Base-by-base conservation (phyloP, 2,113 vertebrate genomes). In the Scophthalmus maximus region DNA sequence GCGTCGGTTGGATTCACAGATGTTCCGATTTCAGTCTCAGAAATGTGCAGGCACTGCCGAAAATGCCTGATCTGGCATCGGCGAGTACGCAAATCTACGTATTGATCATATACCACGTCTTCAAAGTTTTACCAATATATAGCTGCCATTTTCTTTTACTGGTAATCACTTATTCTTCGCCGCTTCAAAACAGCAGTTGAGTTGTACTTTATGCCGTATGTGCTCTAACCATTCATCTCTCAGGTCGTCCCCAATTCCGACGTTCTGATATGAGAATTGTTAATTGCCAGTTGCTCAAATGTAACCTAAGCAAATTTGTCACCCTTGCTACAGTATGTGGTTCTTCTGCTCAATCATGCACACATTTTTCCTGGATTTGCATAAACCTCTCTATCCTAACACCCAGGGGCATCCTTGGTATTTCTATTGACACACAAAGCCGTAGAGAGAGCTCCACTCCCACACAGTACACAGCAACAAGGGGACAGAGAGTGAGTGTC, bases 401-500 rank as follows among this genome's bases (percentile, higher is more conserved):
- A 51, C 47, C 20, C n/a, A 52, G 64, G 10, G n/a, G 27, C 20
- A 57, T 25, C 34, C n/a, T 58, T 26, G 27, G 34, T 22, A 58
- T 34, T 29, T 27, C 32, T 26, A 47, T 50, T 32, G 51, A 67
- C 4, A 32, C 44, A 36, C 12, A 50, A 34, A 53, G 17, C n/a
- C 29, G 20, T 14, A 57, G 56, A 32, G 76, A 7, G 5, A 65
- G 18, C 40, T 58, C n/a, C 32, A 30, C 27, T 57, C 18, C 26
- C 50, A 22, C 59, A 47, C 25, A n/a, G n/a, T 27, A 52, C 62
- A 61, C 71, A 73, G 38, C 60, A 25, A 58, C 55, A 72, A 74
- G 73, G 79, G 64, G 79, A 75, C 69, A 68, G 26, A 29, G 36
- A 27, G 22, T 9, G 9, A 30, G 46, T 59, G 61, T 51, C 62